Evolutionary conservation across 2,888 invertebrate genomes (phyloP), one percentile per base, ranked within the genome.

Genomic region (Callosobruchus maculatus): DNA sequence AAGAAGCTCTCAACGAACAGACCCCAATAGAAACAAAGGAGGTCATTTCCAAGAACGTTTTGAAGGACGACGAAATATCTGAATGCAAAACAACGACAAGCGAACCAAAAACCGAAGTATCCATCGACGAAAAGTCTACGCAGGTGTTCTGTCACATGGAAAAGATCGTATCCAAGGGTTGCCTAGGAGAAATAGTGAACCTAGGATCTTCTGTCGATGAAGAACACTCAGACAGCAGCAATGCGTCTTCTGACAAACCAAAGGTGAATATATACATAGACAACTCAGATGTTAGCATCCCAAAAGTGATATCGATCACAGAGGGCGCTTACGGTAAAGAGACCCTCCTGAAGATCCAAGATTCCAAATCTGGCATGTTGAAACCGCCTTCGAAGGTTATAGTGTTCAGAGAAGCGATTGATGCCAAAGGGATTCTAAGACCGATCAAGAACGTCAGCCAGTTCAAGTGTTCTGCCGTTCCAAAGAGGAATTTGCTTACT

Each of bases 391-490:
- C 73, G 18, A 78, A 77, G 67, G 73, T 78, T 22, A 74, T 74
- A 9, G 73, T 78, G 67, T 78, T 78, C 31, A 74, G 78, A 70
- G 78, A 78, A 67, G 70, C 75, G 13, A 67, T 49, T n/a, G 72
- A 75, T 9, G 31, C 71, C 21, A 31, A 75, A 13, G 22, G 72
- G 13, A 70, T 78, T n/a, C 67, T 79, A 22, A 73, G 72, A 67
- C 77, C 80, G 0, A 67, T 79, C 20, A 77, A 79, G 70, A 72
- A 77, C 31, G 30, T 80, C 0, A 70, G 76, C n/a, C 30, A 73
- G 18, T 76, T 79, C 66, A 73, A 75, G 18, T 13, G 49, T 49
- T 49, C 7, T 49, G 4, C 13, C 13, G 68, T 68, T 2, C 7
- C 22, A 21, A 68, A 22, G 13, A 4, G 68, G 20, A 21, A 68